Evolutionary conservation across 2,888 invertebrate species (phyloP).

Genomic region (Deroplatys truncata): DNA sequence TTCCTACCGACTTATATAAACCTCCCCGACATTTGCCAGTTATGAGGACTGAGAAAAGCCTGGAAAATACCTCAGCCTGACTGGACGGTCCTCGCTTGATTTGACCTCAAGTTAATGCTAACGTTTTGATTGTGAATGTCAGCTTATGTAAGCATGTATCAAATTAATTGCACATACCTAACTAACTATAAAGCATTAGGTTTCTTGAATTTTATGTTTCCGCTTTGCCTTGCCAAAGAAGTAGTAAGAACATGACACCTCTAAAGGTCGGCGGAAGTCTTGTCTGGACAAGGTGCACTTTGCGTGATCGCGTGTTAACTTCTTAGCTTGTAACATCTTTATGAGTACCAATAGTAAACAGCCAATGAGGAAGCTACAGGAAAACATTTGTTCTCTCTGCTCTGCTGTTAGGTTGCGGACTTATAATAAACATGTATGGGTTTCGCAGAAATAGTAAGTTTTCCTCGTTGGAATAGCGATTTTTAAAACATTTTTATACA

Average conservation of each 20-base stretch:
- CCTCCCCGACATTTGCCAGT: no score
- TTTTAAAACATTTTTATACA: no score
- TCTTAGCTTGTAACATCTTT: background rate
- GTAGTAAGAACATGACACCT: background rate
- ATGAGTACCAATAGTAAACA: background rate
- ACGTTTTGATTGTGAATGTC: no score
- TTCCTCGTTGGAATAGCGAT: no score
- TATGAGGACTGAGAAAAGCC: no score
- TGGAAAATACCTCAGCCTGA: no score
- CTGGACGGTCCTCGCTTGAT: no score
- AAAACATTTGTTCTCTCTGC: background rate
- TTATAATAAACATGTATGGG: background rate
- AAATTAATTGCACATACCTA: no score
- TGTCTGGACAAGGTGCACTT: background rate
- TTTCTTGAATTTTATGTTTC: background rate
- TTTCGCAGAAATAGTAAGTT: no score
- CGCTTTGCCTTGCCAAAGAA: background rate
- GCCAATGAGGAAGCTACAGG: background rate
- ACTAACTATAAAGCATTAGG: background rate
- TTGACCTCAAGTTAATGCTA: no score
- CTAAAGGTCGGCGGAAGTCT: background rate
- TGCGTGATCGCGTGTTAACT: background rate
- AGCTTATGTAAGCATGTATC: no score
- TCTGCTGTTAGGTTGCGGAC: background rate
- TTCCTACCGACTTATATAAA: no score